These are phyloP conservation scores for Incurvaria masculella DNA, from an alignment of 2,888 invertebrate species.

Conservation along the genomic window DNA sequence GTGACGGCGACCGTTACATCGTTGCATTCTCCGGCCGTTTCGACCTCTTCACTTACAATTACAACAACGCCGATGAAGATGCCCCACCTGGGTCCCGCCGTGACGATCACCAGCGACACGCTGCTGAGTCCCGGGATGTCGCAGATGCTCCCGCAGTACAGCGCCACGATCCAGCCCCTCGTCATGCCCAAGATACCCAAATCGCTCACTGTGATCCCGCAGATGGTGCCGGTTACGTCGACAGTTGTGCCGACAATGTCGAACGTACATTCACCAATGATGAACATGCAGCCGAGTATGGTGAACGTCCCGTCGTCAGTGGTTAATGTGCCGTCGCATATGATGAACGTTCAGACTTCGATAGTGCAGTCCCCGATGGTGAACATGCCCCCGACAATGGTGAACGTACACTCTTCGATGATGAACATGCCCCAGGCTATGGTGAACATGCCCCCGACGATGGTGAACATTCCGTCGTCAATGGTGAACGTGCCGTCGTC, in stretches of 20 bases:
- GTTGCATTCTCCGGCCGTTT: constrained; percentile 22
- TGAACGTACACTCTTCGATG: too few relatives aligned
- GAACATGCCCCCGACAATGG: too few relatives aligned
- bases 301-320: too few relatives aligned
- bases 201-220: constrained; percentile 77
- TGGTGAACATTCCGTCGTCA: constrained; percentile 12
- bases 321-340: too few relatives aligned
- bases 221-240: constrained; percentile 26
- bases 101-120: constrained; percentile 35
- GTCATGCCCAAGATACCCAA: constrained; percentile 77
- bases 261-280: neutral
- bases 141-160: constrained; percentile 27
- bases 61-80: constrained; percentile 32
- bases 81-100: constrained; percentile 33
- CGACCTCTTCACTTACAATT: constrained; percentile 31
- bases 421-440: too few relatives aligned
- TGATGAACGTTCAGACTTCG: neutral
- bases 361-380: too few relatives aligned
- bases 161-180: constrained; percentile 34
- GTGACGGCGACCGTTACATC: constrained; percentile 39
- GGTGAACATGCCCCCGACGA: too few relatives aligned
- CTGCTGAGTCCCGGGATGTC: constrained; percentile 23
- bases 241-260: too few relatives aligned
- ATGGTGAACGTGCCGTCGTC: constrained; percentile 15
- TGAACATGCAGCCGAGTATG: neutral